Percentiles rank a stretch among this genome's conserved stretches.
phyloP scores from a whole-genome alignment of 2,797 vertebrate species.

The Scarus forsteni region DNA sequence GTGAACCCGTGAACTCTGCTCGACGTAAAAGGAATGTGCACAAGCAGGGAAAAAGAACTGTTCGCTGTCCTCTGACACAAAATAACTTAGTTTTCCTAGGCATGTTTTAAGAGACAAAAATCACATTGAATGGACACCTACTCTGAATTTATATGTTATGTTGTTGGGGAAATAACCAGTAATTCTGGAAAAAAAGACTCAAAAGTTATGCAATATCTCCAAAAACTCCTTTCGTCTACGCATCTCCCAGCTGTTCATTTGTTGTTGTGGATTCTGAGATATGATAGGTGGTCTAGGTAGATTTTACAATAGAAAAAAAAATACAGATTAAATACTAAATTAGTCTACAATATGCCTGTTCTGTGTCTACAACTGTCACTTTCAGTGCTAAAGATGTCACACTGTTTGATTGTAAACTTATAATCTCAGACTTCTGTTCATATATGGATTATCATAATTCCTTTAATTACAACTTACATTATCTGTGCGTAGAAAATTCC shows the following conservation, averaged over 20 bases:
- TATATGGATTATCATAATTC: conserved; percentile 68
- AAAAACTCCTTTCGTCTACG: background rate
- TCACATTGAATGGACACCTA: no score
- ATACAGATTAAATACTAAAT: no score
- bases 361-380: background rate
- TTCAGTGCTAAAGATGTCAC: conserved; percentile 36
- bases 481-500: conserved; percentile 65
- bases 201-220: background rate
- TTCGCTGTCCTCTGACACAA: no score
- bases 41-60: background rate
- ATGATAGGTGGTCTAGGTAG: conserved; percentile 7
- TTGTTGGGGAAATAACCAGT: background rate
- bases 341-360: no score
- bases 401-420: conserved; percentile 59
- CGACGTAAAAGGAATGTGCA: conserved; percentile 34
- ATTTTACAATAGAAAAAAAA: background rate
- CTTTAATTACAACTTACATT: conserved; percentile 65
- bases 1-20: conserved; percentile 21
- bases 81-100: background rate
- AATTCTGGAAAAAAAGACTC: background rate
- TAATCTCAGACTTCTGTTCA: conserved; percentile 56
- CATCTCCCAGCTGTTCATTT: no score
- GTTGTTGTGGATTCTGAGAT: conserved; percentile 18
- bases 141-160: no score
- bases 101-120: background rate